These are phyloP conservation scores for Drosophila antonietae DNA, from an alignment of 2,888 invertebrate genomes.

Conservation along the genomic window DNA sequence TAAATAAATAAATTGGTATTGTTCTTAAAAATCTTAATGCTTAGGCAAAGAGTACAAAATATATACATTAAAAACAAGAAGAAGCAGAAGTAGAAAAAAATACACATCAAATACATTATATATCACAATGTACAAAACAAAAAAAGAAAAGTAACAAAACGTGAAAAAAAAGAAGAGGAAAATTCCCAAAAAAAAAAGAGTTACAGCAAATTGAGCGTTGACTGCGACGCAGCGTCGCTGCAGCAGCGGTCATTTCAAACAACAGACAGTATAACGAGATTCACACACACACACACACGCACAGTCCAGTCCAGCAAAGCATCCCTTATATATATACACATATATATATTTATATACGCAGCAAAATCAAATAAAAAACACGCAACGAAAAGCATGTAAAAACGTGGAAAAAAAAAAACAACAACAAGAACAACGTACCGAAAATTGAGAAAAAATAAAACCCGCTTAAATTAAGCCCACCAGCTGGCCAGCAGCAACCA, in stretches of 20 bases:
- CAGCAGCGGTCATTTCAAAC: constrained; percentile 73
- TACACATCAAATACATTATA: constrained; percentile 65
- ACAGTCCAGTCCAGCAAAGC: constrained; percentile 45
- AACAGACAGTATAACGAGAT: constrained; percentile 79
- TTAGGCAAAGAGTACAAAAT: constrained; percentile 35
- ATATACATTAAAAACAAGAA: constrained; percentile 24
- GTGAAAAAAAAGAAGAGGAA: constrained; percentile 11
- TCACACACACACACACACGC: constrained; percentile 60
- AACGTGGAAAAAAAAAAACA: constrained; percentile 36
- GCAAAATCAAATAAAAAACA: constrained; percentile 76
- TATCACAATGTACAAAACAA: constrained; percentile 60
- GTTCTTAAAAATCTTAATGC: constrained; percentile 75
- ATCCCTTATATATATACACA: constrained; percentile 50
- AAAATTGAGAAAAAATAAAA: constrained; percentile 81
- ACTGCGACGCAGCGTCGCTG: constrained; percentile 59
- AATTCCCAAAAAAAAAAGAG: constrained; percentile 51
- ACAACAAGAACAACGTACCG: constrained; percentile 35
- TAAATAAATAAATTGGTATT: constrained; percentile 59
- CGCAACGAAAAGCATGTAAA: constrained; percentile 63
- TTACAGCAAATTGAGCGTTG: constrained; percentile 58
- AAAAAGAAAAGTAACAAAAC: constrained; percentile 25
- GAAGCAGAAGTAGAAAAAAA: constrained; percentile 16
- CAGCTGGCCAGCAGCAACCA: constrained; percentile 54
- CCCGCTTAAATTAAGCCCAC: constrained; percentile 80
- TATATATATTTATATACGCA: constrained; percentile 47